phyloP scores from a whole-genome alignment of 2,797 vertebrate genomes.

The Okamejei kenojei region DNA sequence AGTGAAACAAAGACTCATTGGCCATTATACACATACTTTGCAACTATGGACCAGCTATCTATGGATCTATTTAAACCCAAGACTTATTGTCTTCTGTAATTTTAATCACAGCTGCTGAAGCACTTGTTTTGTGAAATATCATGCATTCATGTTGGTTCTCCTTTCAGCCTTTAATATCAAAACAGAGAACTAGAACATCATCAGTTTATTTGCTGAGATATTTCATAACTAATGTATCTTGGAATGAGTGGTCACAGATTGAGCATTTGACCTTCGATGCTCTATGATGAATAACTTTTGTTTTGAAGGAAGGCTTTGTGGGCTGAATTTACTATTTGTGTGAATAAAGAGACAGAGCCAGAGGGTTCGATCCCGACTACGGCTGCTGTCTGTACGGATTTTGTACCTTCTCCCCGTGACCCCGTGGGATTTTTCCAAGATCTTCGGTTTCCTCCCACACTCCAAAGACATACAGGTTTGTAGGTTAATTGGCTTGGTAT shows the following conservation, averaged over 20 bases:
- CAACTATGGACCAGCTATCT: not conserved
- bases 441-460: too few relatives aligned
- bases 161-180: not conserved
- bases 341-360: too few relatives aligned
- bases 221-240: not conserved
- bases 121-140: not conserved
- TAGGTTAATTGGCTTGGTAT: too few relatives aligned
- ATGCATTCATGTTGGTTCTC: not conserved
- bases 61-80: not conserved
- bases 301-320: not conserved
- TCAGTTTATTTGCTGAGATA: not conserved
- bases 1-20: not conserved
- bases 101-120: not conserved
- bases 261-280: not conserved
- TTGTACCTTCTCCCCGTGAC: too few relatives aligned
- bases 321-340: too few relatives aligned
- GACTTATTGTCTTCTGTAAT: not conserved
- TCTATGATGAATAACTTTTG: not conserved
- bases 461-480: too few relatives aligned
- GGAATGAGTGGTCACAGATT: not conserved
- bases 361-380: too few relatives aligned
- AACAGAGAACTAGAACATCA: not conserved
- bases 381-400: too few relatives aligned
- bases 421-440: too few relatives aligned
- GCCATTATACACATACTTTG: not conserved